Evolutionary conservation across 2,797 vertebrate genomes (phyloP).

Genomic region (Merluccius polli): DNA sequence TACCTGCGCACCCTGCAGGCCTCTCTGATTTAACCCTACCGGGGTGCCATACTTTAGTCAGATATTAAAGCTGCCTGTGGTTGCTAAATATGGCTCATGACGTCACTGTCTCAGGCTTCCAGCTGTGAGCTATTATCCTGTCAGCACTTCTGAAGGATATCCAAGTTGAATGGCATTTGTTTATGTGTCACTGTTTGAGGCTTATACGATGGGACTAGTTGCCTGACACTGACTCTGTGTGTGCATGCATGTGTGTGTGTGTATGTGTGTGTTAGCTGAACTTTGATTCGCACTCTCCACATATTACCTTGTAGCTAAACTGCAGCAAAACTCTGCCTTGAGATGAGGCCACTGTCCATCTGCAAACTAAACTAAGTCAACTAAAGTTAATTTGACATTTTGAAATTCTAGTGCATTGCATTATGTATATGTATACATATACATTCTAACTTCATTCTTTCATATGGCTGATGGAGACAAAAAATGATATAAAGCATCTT

Average conservation of each 20-base stretch:
- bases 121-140: slow-evolving; percentile 1
- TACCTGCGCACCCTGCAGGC: not conserved
- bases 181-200: slow-evolving; percentile 16
- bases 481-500: not conserved
- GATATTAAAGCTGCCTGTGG: not conserved
- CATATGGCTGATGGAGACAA: not conserved
- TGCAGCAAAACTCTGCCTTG: too few relatives aligned
- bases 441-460: not conserved
- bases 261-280: slow-evolving; percentile 35
- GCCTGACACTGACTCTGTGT: not conserved
- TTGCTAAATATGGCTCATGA: not conserved
- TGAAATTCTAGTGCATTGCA: too few relatives aligned
- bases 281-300: slow-evolving; percentile 47
- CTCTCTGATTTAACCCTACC: not conserved
- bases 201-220: slow-evolving; percentile 16
- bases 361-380: not conserved
- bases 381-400: not conserved
- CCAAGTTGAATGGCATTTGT: slow-evolving; percentile 19
- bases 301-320: slow-evolving; percentile 9
- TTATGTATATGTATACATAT: not conserved
- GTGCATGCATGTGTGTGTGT: slow-evolving; percentile 14
- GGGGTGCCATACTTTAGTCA: not conserved
- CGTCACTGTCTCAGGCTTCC: not conserved
- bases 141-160: slow-evolving; percentile 19
- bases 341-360: too few relatives aligned